Base-by-base conservation (phyloP, 2,797 vertebrate genomes). In the Gymnocypris eckloni region DNA sequence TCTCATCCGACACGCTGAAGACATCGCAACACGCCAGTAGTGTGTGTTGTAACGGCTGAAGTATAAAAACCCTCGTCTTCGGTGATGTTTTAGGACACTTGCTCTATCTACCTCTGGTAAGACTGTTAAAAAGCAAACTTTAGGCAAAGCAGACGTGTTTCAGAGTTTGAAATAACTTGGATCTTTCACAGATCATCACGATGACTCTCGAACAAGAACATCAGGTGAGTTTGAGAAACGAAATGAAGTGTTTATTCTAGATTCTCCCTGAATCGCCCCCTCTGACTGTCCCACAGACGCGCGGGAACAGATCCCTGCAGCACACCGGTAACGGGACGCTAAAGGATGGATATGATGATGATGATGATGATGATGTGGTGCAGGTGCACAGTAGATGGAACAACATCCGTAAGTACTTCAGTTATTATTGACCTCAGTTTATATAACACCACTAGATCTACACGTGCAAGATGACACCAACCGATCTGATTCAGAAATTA, bases 321-420 rank as follows among this genome's bases (percentile, higher is more conserved):
- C 15, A 66, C 70, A 25, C 28, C 4, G 18, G 25, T 11, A 12
- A 61, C 22, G 4, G 20, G 25, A 22, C 12, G 41, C 28, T 69
- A 1, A 0, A 0, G 4, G 28, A 39, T 20, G 25, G 18, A 8
- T 0, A 0, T 16, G 15, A 45, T 22, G 10, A 15, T 25, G 66
- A n/a, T 1, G 12, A 33, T 1, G 12, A 33, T 16, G 37, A 11
- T 16, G 54, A 16, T 20, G 78, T 85, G 59, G 13, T 52, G 2
- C 28, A 84, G 45, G 22, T 84, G 33, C 33, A 56, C 25, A 78
- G 81, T 71, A 50, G 18, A 22, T 83, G 87, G 80, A 88, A 83
- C 76, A 52, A 16, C 67, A 56, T 75, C 56, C n/a, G 81, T 86
- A 41, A 88, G 80, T 56, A 39, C 13, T 9, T 3, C 18, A 13